These are phyloP conservation scores for Hirtodrosophila alboralis DNA, from an alignment of 2,888 invertebrate genomes.

Conservation along the genomic window DNA sequence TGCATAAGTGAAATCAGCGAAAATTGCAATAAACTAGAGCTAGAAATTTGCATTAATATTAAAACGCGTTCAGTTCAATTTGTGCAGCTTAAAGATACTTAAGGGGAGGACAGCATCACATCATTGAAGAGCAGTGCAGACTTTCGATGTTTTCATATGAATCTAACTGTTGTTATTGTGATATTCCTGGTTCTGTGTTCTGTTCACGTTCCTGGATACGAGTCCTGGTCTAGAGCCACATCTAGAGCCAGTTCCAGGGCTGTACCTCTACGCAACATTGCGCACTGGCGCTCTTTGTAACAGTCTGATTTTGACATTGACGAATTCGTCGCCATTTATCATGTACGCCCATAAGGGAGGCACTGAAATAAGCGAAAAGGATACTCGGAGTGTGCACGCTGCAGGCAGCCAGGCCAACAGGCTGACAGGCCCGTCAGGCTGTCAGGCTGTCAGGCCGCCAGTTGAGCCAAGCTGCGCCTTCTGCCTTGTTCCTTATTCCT, in stretches of 20 bases:
- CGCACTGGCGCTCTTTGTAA: constrained; percentile 80
- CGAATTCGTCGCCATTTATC: constrained; percentile 84
- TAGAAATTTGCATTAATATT: constrained; percentile 39
- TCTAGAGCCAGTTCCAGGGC: constrained; percentile 39
- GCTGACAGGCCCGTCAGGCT: too few relatives aligned
- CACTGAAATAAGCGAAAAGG: constrained; percentile 67
- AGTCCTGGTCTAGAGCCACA: constrained; percentile 57
- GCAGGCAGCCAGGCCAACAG: constrained; percentile 47
- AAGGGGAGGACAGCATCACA: background rate
- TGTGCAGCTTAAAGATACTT: constrained; percentile 10
- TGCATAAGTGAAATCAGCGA: constrained; percentile 31
- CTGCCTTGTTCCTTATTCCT: constrained; percentile 9
- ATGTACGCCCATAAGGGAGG: constrained; percentile 82
- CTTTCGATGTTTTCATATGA: constrained; percentile 10
- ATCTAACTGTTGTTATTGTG: constrained; percentile 40
- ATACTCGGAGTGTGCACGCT: constrained; percentile 72
- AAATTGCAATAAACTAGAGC: constrained; percentile 18
- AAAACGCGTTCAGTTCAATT: constrained; percentile 17
- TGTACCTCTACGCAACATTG: constrained; percentile 55
- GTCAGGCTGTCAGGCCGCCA: constrained; percentile 17
- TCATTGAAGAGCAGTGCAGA: constrained; percentile 8
- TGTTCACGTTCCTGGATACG: constrained; percentile 23
- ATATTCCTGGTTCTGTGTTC: background rate
- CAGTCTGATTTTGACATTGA: constrained; percentile 85
- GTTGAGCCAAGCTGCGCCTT: constrained; percentile 42